Base-by-base conservation (phyloP, 2,113 vertebrate genomes). In the Panthera uncia region DNA sequence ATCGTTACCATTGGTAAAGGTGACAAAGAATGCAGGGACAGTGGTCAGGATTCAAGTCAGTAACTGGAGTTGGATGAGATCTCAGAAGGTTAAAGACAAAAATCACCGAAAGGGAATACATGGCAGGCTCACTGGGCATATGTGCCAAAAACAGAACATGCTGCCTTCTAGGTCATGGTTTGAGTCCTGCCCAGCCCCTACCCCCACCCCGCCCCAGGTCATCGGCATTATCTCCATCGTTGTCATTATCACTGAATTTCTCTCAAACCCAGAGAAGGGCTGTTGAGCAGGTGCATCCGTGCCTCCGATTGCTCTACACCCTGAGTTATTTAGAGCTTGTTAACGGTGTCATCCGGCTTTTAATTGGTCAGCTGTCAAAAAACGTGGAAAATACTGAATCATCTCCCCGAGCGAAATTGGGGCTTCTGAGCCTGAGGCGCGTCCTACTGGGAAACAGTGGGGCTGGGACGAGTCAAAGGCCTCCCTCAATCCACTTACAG, bases 341-440 rank as follows among this genome's bases (percentile, higher is more conserved):
- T 97, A 98, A 94, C 2, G 0, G 87, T 92, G 66, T 85, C 80
- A 78, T 90, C 65, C 57, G 73, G 21, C 1, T 96, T 97, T 95
- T 98, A 98, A 98, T 98, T 98, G 96, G 97, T 95, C 84, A 96
- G 96, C 97, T 98, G 97, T 98, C 97, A 98, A 94, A 97, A 97
- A 97, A 74, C 90, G 45, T 82, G 80, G 57, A 94, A 95, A 92
- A 94, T 52, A 78, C 83, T 21, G 65, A 97, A 71, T 88, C 57
- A 85, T 93, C 71, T 98, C 88, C 50, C 80, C 85, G 93, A 97
- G 91, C 38, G 78, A 94, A 97, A 98, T 74, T 74, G 92, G 76
- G 82, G 45, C 87, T 69, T 96, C 33, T 89, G 14, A 0, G 80
- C 76, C 61, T 82, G 55, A 89, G 63, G 74, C 55, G 12, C 0